Evolutionary conservation across 2,113 vertebrate species (phyloP).

Genomic region (Carettochelys insculpta): DNA sequence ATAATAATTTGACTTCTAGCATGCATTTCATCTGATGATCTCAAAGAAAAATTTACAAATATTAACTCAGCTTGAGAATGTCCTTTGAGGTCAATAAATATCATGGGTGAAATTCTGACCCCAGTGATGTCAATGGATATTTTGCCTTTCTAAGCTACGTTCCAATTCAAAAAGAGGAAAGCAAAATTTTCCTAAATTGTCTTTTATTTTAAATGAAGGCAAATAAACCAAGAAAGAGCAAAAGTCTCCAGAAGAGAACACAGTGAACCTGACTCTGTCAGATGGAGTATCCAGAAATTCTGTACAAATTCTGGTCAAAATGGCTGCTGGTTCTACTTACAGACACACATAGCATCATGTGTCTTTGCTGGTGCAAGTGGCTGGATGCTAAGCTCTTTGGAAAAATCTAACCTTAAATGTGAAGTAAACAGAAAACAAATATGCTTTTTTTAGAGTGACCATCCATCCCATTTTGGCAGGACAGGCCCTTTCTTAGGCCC

Average conservation of each 20-base stretch:
- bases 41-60: neutral
- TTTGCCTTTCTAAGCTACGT: neutral
- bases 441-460: neutral
- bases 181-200: constrained; percentile 18
- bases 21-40: neutral
- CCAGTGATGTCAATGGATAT: neutral
- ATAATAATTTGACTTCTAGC: neutral
- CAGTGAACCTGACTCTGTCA: neutral
- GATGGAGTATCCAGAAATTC: neutral
- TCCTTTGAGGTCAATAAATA: neutral
- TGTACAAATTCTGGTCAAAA: neutral
- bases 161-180: neutral
- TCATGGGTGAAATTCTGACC: neutral
- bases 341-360: neutral
- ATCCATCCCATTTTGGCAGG: too few species aligned
- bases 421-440: neutral
- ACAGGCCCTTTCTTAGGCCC: too few species aligned
- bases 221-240: neutral
- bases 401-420: neutral
- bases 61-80: neutral
- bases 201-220: constrained; percentile 2
- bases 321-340: neutral
- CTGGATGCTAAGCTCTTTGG: neutral
- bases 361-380: neutral
- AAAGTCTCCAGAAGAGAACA: neutral